phyloP scores from a whole-genome alignment of 23 tunicate genomes.

The Phallusia fumigata region DNA sequence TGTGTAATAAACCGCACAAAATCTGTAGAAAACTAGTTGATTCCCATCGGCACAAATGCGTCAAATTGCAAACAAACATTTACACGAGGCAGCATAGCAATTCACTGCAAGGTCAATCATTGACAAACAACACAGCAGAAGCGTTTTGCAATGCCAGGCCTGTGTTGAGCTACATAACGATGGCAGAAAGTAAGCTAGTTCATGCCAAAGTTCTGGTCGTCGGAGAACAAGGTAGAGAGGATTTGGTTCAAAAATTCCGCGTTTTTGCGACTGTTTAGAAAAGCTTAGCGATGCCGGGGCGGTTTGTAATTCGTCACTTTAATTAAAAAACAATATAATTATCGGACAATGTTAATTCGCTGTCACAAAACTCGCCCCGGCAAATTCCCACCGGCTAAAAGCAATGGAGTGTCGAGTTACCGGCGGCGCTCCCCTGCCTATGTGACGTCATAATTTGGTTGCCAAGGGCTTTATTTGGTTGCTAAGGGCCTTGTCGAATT shows the following conservation, averaged over 20 bases:
- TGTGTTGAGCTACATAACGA: neutral
- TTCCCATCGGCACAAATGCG: no score
- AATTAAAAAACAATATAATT: conserved; percentile 17
- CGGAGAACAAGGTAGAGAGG: conserved; percentile 61
- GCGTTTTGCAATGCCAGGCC: neutral
- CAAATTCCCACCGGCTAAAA: neutral
- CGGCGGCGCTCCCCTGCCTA: neutral
- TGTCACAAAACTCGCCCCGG: neutral
- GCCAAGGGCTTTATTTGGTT: no score
- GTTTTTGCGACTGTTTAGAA: no score
- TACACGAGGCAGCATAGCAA: no score
- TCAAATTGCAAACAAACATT: no score
- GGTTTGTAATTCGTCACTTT: conserved; percentile 9
- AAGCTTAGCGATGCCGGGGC: no score
- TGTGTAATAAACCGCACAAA: no score
- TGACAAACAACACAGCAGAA: no score
- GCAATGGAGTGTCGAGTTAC: neutral
- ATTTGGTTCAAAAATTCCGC: no score
- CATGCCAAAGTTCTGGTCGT: conserved; percentile 45
- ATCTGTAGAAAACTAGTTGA: no score
- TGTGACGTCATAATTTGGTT: no score
- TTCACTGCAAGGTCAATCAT: no score
- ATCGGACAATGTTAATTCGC: neutral
- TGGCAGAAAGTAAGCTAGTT: conserved; percentile 18
- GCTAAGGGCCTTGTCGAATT: neutral